These are phyloP conservation scores for Helostoma temminkii DNA, from an alignment of 2,797 vertebrate genomes.

Conservation along the genomic window DNA sequence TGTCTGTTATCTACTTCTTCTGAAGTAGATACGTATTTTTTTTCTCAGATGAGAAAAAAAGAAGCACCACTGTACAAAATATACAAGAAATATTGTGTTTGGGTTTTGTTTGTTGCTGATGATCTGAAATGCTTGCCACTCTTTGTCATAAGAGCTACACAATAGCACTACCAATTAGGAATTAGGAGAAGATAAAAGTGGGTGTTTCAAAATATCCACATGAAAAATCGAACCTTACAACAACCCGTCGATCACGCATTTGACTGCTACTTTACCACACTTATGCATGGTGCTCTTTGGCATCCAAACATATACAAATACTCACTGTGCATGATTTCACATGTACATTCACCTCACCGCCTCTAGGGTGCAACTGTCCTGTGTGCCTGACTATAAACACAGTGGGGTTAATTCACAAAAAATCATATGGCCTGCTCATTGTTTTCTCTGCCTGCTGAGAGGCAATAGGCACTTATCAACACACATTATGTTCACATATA, in stretches of 20 bases:
- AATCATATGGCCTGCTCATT: slow-evolving; percentile 77
- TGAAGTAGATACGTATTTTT: slow-evolving; percentile 29
- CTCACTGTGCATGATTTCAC: slow-evolving; percentile 74
- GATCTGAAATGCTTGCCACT: slow-evolving; percentile 34
- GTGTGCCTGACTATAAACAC: slow-evolving; percentile 88
- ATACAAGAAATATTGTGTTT: slow-evolving; percentile 51
- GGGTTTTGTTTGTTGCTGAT: slow-evolving; percentile 40
- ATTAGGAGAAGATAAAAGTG: not conserved
- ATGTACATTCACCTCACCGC: slow-evolving; percentile 90
- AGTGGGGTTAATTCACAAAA: slow-evolving; percentile 86
- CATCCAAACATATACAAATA: slow-evolving; percentile 51
- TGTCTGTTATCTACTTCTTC: slow-evolving; percentile 31
- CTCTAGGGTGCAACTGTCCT: slow-evolving; percentile 81
- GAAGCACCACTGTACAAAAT: slow-evolving; percentile 65
- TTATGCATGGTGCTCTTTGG: slow-evolving; percentile 21
- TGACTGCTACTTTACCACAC: slow-evolving; percentile 77
- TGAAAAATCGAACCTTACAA: slow-evolving; percentile 57
- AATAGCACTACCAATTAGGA: not conserved
- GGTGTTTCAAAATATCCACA: slow-evolving; percentile 21
- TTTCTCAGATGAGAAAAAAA: slow-evolving; percentile 38
- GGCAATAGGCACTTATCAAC: slow-evolving; percentile 96
- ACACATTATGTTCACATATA: slow-evolving; percentile 86
- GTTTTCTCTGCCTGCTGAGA: slow-evolving; percentile 84
- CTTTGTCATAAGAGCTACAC: slow-evolving; percentile 13
- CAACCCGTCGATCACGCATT: slow-evolving; percentile 57